These are phyloP conservation scores for human DNA, from an alignment of 2,113 vertebrate species.

Conservation along the genomic window DNA sequence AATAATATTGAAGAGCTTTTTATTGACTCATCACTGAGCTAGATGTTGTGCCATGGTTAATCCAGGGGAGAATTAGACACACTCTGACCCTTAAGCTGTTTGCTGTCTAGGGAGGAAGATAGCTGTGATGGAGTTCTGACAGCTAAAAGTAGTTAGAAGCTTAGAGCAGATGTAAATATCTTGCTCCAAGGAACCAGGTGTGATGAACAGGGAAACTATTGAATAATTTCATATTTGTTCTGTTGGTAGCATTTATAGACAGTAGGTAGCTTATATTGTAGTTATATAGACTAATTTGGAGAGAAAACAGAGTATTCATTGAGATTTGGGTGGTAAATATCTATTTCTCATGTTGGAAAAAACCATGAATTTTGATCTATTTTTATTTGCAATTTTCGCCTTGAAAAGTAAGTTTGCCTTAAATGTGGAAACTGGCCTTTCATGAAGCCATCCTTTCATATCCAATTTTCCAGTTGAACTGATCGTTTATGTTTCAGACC, in stretches of 20 bases:
- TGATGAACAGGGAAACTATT: neutral
- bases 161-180: neutral
- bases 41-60: neutral
- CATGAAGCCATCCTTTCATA: neutral
- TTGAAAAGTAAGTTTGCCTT: neutral
- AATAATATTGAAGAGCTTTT: neutral
- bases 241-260: neutral
- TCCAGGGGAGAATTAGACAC: neutral
- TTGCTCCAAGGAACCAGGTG: neutral
- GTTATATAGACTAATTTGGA: neutral
- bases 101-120: neutral
- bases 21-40: neutral
- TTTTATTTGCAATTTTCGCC: conserved; percentile 21
- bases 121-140: neutral
- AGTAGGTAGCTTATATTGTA: neutral
- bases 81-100: neutral
- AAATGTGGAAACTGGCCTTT: neutral
- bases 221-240: neutral
- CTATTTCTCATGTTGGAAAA: neutral
- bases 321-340: neutral
- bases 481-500: neutral
- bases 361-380: neutral
- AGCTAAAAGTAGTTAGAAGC: neutral
- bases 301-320: neutral
- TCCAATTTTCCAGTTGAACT: conserved; percentile 51